Base-by-base conservation (phyloP, 1,140 invertebrate genomes). In the Helicoverpa zea region DNA sequence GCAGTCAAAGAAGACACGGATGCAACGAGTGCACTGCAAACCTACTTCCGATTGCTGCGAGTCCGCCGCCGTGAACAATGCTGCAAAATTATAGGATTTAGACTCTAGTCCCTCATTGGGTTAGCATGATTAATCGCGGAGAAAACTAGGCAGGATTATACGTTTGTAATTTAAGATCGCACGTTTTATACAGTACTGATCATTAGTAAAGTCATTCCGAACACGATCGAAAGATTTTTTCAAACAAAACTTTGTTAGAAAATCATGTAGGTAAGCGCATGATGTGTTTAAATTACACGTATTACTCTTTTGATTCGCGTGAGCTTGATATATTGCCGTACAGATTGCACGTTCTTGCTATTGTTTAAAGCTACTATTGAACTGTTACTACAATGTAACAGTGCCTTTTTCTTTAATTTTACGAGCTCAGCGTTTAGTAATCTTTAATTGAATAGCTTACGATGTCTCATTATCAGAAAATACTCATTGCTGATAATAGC, bases 81-180 rank as follows among this genome's bases (percentile, higher is more conserved):
- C 87, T 80, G 82, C 80, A 83, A 91, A 90, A 94, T 94, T 93
- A 94, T 93, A 93, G 91, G 86, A 92, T 88, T 94, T 92, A 92
- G 79, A 83, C 77, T 59, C 87, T 81, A 85, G 86, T 86, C 90
- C 86, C 86, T 90, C 88, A 91, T 90, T 90, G 86, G 87, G 86
- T 88, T 88, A 89, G 91, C 88, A 91, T 91, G 91, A 92, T 93
- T 91, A 93, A 92, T 91, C 88, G 87, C 81, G 80, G 88, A 89
- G 91, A 92, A 92, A 92, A 90, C 86, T 84, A 87, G 88, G 78
- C 82, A 63, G 83, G 85, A 87, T 90, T 88, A 89, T 86, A 89
- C 87, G 83, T 89, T 89, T 79, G 87, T 86, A 85, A 82, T 87
- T 84, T 86, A 85, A 87, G 82, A 91, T 89, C 87, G 85, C 89